Percentiles rank a stretch among this genome's conserved stretches.
phyloP scores from a whole-genome alignment of 2,113 vertebrate genomes.

The Aspiorhynchus laticeps region DNA sequence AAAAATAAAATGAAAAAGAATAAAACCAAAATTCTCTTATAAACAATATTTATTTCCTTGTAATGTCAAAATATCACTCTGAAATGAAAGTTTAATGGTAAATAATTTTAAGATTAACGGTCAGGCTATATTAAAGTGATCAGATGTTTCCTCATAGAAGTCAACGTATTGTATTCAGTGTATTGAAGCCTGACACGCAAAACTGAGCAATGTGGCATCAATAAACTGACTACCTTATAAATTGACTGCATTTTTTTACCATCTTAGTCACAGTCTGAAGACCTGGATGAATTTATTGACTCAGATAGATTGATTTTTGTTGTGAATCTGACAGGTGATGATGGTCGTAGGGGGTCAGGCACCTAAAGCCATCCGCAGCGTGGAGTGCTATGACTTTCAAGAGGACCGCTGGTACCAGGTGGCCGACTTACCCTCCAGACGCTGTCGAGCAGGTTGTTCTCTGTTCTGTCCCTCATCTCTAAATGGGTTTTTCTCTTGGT shows the following conservation, averaged over 20 bases:
- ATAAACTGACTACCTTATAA: too few relatives aligned
- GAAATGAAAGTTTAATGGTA: too few relatives aligned
- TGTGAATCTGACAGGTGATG: conserved; percentile 84
- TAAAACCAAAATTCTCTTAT: too few relatives aligned
- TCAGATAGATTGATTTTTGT: background rate
- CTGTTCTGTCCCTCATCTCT: background rate
- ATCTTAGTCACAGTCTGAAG: background rate
- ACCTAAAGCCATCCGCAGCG: conserved; percentile 93
- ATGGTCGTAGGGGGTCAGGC: conserved; percentile 96
- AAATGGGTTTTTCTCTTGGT: background rate
- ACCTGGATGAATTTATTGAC: background rate
- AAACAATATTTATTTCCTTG: too few relatives aligned
- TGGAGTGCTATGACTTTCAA: conserved; percentile 96
- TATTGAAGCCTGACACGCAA: too few relatives aligned
- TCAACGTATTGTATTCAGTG: too few relatives aligned
- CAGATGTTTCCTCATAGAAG: too few relatives aligned
- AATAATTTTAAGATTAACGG: too few relatives aligned
- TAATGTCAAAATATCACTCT: too few relatives aligned
- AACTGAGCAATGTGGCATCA: too few relatives aligned
- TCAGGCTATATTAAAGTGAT: too few relatives aligned
- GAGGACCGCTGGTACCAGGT: conserved; percentile 96
- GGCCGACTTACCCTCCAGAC: conserved; percentile 90
- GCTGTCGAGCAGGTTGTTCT: conserved; percentile 88
- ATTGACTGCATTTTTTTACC: background rate
- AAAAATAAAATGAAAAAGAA: too few relatives aligned